Conservation (phyloP, 2,113 vertebrate species). For the Trochalopteron elliotii region DNA sequence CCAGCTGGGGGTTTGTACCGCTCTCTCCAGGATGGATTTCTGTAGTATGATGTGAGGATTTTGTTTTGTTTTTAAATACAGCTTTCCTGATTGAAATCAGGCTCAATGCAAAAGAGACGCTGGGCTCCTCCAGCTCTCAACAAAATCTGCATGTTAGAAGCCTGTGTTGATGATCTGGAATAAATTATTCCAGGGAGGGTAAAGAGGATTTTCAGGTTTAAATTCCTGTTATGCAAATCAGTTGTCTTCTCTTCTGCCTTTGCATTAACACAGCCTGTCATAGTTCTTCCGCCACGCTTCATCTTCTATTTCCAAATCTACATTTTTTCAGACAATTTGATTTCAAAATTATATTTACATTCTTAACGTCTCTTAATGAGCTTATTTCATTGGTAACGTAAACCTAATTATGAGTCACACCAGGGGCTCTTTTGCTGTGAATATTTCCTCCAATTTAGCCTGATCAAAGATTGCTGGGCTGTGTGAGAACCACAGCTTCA, state of each 20-base stretch:
- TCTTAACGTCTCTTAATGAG: slow-evolving; percentile 61
- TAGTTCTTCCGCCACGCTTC: neutral
- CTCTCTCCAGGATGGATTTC: neutral
- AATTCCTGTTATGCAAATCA: slow-evolving; percentile 55
- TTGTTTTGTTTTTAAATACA: slow-evolving; percentile 3
- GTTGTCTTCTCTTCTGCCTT: slow-evolving; percentile 32
- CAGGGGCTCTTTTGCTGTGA: slow-evolving; percentile 44
- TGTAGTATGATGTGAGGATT: neutral
- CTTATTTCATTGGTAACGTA: slow-evolving; percentile 51
- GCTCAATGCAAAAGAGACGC: neutral
- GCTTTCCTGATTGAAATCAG: neutral
- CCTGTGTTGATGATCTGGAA: neutral
- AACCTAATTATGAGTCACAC: slow-evolving; percentile 65
- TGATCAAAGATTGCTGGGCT: slow-evolving; percentile 27
- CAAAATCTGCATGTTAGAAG: slow-evolving; percentile 20
- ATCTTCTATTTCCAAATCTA: slow-evolving; percentile 51
- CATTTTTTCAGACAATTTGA: slow-evolving; percentile 61
- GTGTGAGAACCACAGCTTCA: neutral
- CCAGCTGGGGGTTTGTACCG: rapidly evolving
- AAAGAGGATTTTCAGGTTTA: slow-evolving; percentile 60
- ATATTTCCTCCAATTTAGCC: slow-evolving; percentile 37
- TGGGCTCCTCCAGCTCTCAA: neutral
- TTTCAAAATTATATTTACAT: slow-evolving; percentile 66
- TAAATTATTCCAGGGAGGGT: slow-evolving; percentile 32
- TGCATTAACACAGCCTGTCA: slow-evolving; percentile 26